Conservation (phyloP, 2,888 invertebrate species). For the Chrysolina oricalcia region DNA sequence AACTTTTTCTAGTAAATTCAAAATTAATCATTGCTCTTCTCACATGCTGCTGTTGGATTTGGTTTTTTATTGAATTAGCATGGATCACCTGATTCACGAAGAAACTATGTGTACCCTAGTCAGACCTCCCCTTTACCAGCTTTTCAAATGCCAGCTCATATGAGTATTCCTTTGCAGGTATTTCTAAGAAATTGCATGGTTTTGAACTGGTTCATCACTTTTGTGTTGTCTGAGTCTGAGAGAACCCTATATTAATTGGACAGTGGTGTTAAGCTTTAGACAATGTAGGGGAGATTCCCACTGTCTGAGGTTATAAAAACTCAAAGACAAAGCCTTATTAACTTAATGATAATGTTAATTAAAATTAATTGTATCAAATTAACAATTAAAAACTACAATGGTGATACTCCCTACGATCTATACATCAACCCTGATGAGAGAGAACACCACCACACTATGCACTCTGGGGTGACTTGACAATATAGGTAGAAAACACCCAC, state of each 20-base stretch:
- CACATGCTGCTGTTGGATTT: slow-evolving; percentile 64
- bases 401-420: too few species aligned
- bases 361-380: too few species aligned
- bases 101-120: slow-evolving; percentile 83
- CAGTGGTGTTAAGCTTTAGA: background rate
- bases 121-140: slow-evolving; percentile 79
- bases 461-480: too few species aligned
- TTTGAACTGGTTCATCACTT: slow-evolving; percentile 3
- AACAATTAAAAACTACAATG: too few species aligned
- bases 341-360: too few species aligned
- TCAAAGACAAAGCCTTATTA: too few species aligned
- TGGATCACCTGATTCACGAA: slow-evolving; percentile 77
- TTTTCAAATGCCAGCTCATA: slow-evolving; percentile 76
- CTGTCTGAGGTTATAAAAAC: too few species aligned
- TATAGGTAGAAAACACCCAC: too few species aligned
- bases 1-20: slow-evolving; percentile 56
- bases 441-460: too few species aligned
- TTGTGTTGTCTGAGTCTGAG: background rate
- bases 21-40: slow-evolving; percentile 47
- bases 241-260: background rate
- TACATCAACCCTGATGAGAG: too few species aligned
- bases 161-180: slow-evolving; percentile 75
- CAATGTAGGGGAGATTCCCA: too few species aligned
- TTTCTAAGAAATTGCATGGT: slow-evolving; percentile 31
- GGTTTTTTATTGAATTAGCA: slow-evolving; percentile 67